Conservation (phyloP, 2,113 vertebrate genomes). For the Alces alces region DNA sequence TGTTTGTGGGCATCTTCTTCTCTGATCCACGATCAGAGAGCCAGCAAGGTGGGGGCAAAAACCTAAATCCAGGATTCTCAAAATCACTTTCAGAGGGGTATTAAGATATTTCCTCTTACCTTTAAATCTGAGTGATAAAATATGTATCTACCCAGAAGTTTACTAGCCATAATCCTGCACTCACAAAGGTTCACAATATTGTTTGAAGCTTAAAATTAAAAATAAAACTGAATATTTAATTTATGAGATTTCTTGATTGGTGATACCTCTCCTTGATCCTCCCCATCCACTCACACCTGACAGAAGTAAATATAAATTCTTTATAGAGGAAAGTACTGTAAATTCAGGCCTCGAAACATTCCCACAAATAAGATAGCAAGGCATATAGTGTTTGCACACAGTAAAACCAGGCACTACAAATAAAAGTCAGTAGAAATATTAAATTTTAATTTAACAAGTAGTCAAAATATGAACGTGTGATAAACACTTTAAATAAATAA, state of each 20-base stretch:
- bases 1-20: neutral
- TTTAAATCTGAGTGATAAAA: neutral
- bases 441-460: neutral
- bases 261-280: neutral
- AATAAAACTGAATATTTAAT: neutral
- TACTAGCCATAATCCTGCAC: neutral
- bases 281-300: neutral
- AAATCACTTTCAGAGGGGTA: neutral
- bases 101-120: neutral
- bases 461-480: neutral
- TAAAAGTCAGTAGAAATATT: neutral
- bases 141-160: neutral
- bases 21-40: neutral
- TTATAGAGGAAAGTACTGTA: slow-evolving; percentile 15
- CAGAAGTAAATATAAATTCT: neutral
- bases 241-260: neutral
- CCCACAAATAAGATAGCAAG: neutral
- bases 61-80: neutral
- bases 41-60: neutral
- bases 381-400: neutral
- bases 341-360: neutral
- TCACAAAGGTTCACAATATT: neutral
- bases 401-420: neutral
- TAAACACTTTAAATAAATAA: neutral
- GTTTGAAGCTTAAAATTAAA: neutral